Base-by-base conservation (phyloP, 2,888 invertebrate species). In the Nyleta sp. region DNA sequence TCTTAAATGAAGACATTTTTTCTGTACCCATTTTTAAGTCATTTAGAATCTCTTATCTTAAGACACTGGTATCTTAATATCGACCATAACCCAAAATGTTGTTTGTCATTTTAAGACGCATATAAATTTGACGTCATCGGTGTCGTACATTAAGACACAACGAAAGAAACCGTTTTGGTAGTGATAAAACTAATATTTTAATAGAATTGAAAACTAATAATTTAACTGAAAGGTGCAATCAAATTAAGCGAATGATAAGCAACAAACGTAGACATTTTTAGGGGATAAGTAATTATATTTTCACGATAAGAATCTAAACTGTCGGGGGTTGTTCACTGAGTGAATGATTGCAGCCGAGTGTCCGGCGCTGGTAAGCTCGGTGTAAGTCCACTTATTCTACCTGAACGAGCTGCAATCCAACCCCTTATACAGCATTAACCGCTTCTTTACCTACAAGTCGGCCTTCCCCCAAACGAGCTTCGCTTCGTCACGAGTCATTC, bases 371-470 rank as follows among this genome's bases (percentile, higher is more conserved):
- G 46, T 77, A 67, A 77, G 50, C 70, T 20, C 50, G 46, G 40
- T 71, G 77, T 79, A 82, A 83, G 82, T 84, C 83, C 84, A 83
- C 85, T 87, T 86, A 86, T 86, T 87, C 85, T 82, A 86, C 84
- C 84, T 85, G 87, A 85, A 74, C 82, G 80, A 80, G 80, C 76
- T 72, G 24, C 40, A 60, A 55, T 67, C 52, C 71, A 46, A 70
- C 72, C 75, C 75, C 62, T 65, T 72, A 17, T 55, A 31, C 79
- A 79, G 81, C 80, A 83, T 86, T 86, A 83, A 74, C 71, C 82
- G 68, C 75, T 67, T 78, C 77, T 78, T 67, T 84, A 84, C 84
- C 85, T 85, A 81, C 73, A 15, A 73, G 53, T 44, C 55, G 57
- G 46, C 20, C 68, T 70, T 57, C 62, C 79, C 80, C 80, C 78